Conservation (phyloP, 2,888 invertebrate genomes). For the Acronicta alni region DNA sequence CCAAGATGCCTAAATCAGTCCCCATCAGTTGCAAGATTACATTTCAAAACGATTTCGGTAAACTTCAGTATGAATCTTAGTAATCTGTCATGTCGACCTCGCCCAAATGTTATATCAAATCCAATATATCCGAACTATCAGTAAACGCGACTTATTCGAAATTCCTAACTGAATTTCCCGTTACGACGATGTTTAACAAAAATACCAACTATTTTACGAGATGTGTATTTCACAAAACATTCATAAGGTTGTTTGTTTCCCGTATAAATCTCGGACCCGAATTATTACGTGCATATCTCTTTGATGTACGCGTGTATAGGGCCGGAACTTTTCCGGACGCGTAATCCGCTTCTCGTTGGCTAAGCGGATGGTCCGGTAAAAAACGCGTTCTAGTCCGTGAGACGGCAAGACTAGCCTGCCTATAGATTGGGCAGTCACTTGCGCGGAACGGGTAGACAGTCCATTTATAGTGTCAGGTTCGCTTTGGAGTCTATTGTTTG, state of each 20-base stretch:
- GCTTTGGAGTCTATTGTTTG: constrained; percentile 7
- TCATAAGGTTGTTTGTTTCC: constrained; percentile 23
- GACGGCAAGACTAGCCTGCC: constrained; percentile 23
- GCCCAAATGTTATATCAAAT: constrained; percentile 35
- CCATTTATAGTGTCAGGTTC: constrained; percentile 35
- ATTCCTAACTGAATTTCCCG: constrained; percentile 36
- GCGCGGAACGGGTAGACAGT: constrained; percentile 40
- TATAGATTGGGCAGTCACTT: constrained; percentile 38
- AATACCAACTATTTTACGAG: constrained; percentile 33
- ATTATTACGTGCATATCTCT: constrained; percentile 42
- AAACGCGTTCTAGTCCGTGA: constrained; percentile 34
- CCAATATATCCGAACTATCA: constrained; percentile 44
- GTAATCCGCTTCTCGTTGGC: constrained; percentile 30
- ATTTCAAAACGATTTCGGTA: no score
- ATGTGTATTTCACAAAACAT: constrained; percentile 36
- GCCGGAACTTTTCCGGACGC: constrained; percentile 29
- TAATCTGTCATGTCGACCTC: constrained; percentile 18
- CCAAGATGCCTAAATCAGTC: no score
- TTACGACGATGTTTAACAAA: constrained; percentile 36
- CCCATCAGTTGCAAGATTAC: no score
- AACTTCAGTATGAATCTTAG: background rate
- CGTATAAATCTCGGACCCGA: constrained; percentile 31
- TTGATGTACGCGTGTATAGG: constrained; percentile 33
- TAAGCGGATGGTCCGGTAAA: constrained; percentile 39
- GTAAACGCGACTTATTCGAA: constrained; percentile 47